A percentile compares a stretch with the other conserved stretches of the same genome.
Conservation (phyloP, 2,888 invertebrate species). For the Pterostichus niger region DNA sequence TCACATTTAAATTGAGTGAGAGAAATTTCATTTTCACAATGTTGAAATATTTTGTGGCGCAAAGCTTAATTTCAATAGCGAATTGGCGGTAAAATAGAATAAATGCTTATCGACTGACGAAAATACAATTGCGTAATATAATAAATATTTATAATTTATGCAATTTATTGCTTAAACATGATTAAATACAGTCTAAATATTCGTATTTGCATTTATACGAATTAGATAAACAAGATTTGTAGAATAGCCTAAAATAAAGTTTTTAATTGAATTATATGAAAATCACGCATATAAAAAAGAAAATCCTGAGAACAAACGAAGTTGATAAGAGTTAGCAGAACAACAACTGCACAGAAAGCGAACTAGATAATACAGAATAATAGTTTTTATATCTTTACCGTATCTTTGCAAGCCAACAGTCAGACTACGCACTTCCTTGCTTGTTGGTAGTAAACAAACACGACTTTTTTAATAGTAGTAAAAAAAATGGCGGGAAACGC, state of each 20-base stretch:
- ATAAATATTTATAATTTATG: too few species aligned
- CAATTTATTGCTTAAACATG: too few species aligned
- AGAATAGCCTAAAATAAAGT: background rate
- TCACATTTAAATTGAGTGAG: too few species aligned
- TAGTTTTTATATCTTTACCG: conserved; percentile 53
- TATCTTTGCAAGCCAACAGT: conserved; percentile 54
- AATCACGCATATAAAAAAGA: conserved; percentile 25
- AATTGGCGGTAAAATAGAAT: too few species aligned
- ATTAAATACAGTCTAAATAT: background rate
- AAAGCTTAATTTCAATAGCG: too few species aligned
- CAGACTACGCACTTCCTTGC: conserved; percentile 65
- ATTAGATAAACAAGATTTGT: background rate
- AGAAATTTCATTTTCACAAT: too few species aligned
- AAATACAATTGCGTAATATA: too few species aligned
- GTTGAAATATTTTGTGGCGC: too few species aligned
- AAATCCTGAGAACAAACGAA: conserved; percentile 23
- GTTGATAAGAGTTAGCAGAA: conserved; percentile 4
- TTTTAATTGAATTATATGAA: conserved; percentile 11
- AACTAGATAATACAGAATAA: conserved; percentile 35
- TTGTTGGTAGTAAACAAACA: conserved; percentile 62
- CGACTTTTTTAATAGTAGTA: conserved; percentile 54
- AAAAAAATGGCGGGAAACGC: conserved; percentile 59
- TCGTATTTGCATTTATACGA: background rate
- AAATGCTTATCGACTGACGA: too few species aligned
- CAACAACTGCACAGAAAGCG: conserved; percentile 30